Evolutionary conservation across 2,888 invertebrate genomes (phyloP), one percentile per base, ranked within the genome.

Genomic region (Meta bourneti): DNA sequence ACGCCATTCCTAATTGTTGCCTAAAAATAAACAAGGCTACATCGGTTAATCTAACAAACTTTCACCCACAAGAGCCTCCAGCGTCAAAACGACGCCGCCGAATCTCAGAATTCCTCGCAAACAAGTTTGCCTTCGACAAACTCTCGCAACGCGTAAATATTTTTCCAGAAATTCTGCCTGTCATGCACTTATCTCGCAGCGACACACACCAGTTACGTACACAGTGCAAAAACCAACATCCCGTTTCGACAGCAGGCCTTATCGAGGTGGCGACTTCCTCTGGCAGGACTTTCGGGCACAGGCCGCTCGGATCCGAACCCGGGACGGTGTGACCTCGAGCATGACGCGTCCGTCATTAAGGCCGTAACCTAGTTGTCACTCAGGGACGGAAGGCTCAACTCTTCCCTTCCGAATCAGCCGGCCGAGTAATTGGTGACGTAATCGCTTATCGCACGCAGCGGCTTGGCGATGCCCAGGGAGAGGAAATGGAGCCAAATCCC

Each of bases 331-430:
- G 54, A 19, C 49, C 81, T 51, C 72, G 78, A 74, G 84, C 89
- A 84, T 77, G 89, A 90, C 77, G 75, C 82, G 89, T 88, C 82
- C 82, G 61, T 89, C 89, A 82, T 82, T 75, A 51, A 54, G 88
- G 88, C 88, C 81, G 72, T 88, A 89, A 89, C 89, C 89, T 77
- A 89, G 81, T 89, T 89, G 89, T 89, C 89, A 90, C 90, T 54
- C 75, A 71, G 69, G n/a, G 19, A 74, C 72, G 79, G 78, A 51
- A 61, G 79, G 49, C 34, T 71, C 70, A 91, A 89, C 89, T 85
- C 89, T 92, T 89, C 85, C 89, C 80, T 89, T 86, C 92, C 92
- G 77, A 92, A 92, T 86, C 92, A 86, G 20, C 89, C 72, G 77
- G 71, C 81, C 92, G 79, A 80, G 52, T 75, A 80, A 92, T 81